A percentile compares a stretch with the other conserved stretches of the same genome.
Conservation (phyloP, 2,113 vertebrate species). For the Psammodynastes pulverulentus region DNA sequence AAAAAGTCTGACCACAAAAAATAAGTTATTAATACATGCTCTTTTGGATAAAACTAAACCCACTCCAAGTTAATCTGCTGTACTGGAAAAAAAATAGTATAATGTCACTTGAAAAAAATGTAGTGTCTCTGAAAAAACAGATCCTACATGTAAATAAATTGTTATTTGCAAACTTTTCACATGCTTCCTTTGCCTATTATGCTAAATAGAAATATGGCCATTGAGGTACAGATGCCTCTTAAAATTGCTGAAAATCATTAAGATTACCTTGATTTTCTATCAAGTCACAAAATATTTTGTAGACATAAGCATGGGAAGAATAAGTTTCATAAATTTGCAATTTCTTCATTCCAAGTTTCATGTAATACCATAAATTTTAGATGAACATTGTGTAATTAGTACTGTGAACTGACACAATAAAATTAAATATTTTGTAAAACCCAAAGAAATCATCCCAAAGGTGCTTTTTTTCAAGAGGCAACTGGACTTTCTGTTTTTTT, state of each 20-base stretch:
- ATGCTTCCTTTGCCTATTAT: constrained; percentile 18
- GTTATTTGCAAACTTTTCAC: constrained; percentile 23
- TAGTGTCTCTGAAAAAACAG: not conserved
- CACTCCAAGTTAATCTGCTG: not conserved
- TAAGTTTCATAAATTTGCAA: constrained; percentile 47
- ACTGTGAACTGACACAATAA: constrained; percentile 56
- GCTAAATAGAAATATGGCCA: constrained; percentile 40
- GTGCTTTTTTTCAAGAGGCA: too few relatives aligned
- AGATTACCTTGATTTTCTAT: constrained; percentile 52
- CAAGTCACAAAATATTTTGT: constrained; percentile 48
- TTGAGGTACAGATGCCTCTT: constrained; percentile 45
- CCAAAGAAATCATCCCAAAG: constrained; percentile 47
- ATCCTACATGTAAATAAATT: not conserved
- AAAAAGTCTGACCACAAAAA: constrained; percentile 2
- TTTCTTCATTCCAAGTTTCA: constrained; percentile 48
- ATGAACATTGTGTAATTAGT: constrained; percentile 47
- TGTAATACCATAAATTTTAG: constrained; percentile 48
- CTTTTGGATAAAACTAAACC: constrained; percentile 15
- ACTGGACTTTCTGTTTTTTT: too few relatives aligned
- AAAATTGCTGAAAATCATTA: constrained; percentile 53
- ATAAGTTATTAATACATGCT: not conserved
- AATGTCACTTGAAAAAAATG: constrained; percentile 6
- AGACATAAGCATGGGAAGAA: constrained; percentile 59
- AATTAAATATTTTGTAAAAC: constrained; percentile 59
- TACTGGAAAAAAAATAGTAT: not conserved